Conservation (phyloP, 1,140 invertebrate genomes). For the Drosophila santomea region DNA sequence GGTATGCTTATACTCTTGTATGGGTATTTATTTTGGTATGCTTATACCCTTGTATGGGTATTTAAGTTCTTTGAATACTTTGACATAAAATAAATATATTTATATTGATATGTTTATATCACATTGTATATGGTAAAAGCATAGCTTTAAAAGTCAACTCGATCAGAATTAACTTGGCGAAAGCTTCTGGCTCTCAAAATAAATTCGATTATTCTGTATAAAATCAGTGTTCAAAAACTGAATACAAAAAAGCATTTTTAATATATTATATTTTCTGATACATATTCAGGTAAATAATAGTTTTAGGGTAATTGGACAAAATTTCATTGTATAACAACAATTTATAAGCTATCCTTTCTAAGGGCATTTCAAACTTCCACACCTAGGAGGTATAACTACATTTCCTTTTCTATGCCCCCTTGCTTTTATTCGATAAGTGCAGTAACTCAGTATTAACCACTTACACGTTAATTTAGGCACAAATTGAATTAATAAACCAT, state of each 20-base stretch:
- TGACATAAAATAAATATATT: not conserved
- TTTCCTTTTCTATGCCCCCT: conserved; percentile 11
- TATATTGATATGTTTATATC: not conserved
- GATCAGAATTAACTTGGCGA: not conserved
- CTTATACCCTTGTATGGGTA: not conserved
- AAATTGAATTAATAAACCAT: conserved; percentile 85
- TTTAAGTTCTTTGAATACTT: not conserved
- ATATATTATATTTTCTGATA: too few relatives aligned
- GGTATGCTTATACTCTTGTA: not conserved
- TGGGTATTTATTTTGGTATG: not conserved
- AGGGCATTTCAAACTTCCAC: not conserved
- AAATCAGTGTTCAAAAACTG: too few relatives aligned
- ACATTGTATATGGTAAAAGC: too few relatives aligned
- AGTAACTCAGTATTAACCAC: conserved; percentile 84
- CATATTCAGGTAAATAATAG: too few relatives aligned
- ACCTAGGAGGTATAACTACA: not conserved
- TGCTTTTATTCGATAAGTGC: conserved; percentile 35
- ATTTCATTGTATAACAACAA: too few relatives aligned
- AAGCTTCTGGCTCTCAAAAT: not conserved
- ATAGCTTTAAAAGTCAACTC: not conserved
- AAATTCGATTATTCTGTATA: too few relatives aligned
- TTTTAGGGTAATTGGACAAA: too few relatives aligned
- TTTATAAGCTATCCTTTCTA: not conserved
- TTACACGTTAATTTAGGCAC: conserved; percentile 84
- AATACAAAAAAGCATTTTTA: too few relatives aligned